Conservation (phyloP, 92 coral and sea anemone species). For the Metridium senile region DNA sequence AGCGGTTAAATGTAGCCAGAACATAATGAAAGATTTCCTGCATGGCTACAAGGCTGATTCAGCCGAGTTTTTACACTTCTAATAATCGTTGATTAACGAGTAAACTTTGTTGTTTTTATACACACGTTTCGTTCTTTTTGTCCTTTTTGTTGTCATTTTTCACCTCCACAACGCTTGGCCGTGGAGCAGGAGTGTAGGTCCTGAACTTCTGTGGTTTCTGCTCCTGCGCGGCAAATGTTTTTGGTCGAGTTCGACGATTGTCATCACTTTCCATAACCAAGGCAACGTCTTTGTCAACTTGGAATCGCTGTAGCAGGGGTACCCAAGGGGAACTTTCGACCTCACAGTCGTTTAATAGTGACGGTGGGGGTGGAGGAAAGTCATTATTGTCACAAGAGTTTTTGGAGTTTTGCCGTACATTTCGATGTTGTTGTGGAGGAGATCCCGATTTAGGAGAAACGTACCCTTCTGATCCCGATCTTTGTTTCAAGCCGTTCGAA, state of each 20-base stretch:
- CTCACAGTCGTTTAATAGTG: slow-evolving; percentile 43
- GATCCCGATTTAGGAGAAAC: slow-evolving; percentile 32
- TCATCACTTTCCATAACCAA: slow-evolving; percentile 65
- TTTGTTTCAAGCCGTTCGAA: slow-evolving; percentile 39
- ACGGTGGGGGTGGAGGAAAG: slow-evolving; percentile 80
- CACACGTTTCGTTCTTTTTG: slow-evolving; percentile 70
- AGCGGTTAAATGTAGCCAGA: not conserved
- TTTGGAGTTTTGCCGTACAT: slow-evolving; percentile 25
- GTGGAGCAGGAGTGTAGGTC: slow-evolving; percentile 61
- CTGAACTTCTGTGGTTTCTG: slow-evolving; percentile 65
- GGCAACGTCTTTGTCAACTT: slow-evolving; percentile 59
- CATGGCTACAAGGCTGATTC: not conserved
- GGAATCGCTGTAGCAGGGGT: slow-evolving; percentile 80
- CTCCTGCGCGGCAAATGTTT: slow-evolving; percentile 50
- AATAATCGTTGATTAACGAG: too few relatives aligned
- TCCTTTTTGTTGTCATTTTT: slow-evolving; percentile 45
- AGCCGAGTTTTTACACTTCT: not conserved
- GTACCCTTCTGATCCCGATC: slow-evolving; percentile 57
- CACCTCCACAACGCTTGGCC: slow-evolving; percentile 58
- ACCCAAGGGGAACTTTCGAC: slow-evolving; percentile 85
- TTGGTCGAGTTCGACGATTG: slow-evolving; percentile 63
- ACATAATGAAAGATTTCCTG: not conserved
- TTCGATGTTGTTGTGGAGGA: slow-evolving; percentile 36
- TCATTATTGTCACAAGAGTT: slow-evolving; percentile 37
- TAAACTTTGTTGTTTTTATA: slow-evolving; percentile 9